Percentiles rank a stretch among this genome's conserved stretches.
Conservation (phyloP, 2,113 vertebrate species). For the Amphilophus citrinellus region DNA sequence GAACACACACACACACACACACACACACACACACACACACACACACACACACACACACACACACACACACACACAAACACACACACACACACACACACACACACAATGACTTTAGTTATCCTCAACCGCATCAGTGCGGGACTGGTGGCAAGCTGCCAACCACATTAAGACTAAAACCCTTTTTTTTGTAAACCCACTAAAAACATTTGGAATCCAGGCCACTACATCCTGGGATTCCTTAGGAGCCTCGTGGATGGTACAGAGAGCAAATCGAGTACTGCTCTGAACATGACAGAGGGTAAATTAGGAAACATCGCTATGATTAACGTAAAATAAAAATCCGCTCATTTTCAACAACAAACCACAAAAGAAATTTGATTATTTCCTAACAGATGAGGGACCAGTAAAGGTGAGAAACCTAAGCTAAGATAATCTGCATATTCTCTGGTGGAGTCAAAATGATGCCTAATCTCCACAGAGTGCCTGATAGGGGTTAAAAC, state of each 20-base stretch:
- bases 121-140: conserved; percentile 43
- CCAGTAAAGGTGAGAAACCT: conserved; percentile 46
- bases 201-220: conserved; percentile 43
- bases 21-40: conserved; percentile 1
- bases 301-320: neutral
- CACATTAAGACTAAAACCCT: conserved; percentile 49
- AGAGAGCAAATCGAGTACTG: neutral
- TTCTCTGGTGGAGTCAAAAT: conserved; percentile 36
- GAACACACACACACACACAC: conserved; percentile 43
- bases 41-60: conserved; percentile 22
- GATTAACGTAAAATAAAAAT: neutral
- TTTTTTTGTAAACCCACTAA: conserved; percentile 55
- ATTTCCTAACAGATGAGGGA: conserved; percentile 17
- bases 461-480: conserved; percentile 63
- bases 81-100: neutral
- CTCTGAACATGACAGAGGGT: neutral
- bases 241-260: conserved; percentile 21
- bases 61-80: conserved; percentile 41
- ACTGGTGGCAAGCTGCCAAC: conserved; percentile 45
- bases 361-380: neutral
- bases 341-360: neutral
- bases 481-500: conserved; percentile 57
- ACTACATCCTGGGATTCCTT: conserved; percentile 44
- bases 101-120: conserved; percentile 57
- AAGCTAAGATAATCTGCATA: conserved; percentile 31